Base-by-base conservation (phyloP, 2,888 invertebrate species). In the Bimastos eiseni region DNA sequence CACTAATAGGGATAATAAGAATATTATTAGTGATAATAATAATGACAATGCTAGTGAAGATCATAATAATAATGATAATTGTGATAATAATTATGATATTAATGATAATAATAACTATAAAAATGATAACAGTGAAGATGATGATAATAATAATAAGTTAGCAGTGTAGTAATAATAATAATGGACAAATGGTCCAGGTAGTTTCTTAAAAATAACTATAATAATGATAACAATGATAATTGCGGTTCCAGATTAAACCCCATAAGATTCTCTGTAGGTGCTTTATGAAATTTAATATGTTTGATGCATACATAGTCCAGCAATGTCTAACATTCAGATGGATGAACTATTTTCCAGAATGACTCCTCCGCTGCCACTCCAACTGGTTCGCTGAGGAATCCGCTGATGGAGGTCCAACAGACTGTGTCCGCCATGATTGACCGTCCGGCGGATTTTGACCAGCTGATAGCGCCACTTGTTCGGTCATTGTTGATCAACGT, bases 371-470 rank as follows among this genome's bases (percentile, higher is more conserved):
- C 36, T 19, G 6, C 86, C 86, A 15, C 24, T 33, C 24, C 86
- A 19, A 33, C 37, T 86, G 86, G 70, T 70, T 30, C 19, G 15
- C 8, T 34, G 24, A 86, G 36, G 21, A 37, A 34, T 86, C 37
- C 86, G 24, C 86, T 86, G 34, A 37, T 34, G 34, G 86, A 86
- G 17, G 86, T 86, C 36, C 86, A 86, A 17, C 86, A 86, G 86
- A 86, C 37, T 6, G 37, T 86, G 37, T 34, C 86, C 34, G n/a
- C 86, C 21, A 30, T 86, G 34, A 37, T 86, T 5, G 36, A 86
- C 34, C 86, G 37, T 36, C 86, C 86, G 34, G 86, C 34, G 37
- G 86, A 86, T 86, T 86, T 86, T 17, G 86, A 86, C 37, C 86
- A 37, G 36, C 19, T 37, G 37, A 86, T 86, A 21, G 86, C 36